These are phyloP conservation scores for Coturnix japonica DNA, from an alignment of 2,113 vertebrate species.

Conservation along the genomic window DNA sequence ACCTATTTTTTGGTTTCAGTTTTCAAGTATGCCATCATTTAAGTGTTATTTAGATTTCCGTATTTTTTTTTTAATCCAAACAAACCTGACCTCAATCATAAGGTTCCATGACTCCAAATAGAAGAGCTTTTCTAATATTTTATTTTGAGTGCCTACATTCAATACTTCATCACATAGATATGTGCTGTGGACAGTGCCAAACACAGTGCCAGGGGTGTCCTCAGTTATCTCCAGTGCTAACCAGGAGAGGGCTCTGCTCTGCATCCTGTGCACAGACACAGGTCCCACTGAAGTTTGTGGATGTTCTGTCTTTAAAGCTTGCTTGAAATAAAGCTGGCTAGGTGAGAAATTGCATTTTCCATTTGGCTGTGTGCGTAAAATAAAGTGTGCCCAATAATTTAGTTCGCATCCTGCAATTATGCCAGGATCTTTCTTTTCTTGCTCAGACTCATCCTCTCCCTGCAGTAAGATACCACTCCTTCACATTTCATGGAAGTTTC, in stretches of 20 bases:
- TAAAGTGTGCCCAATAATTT: not conserved
- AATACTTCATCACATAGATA: slow-evolving; percentile 49
- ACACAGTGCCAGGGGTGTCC: slow-evolving; percentile 44
- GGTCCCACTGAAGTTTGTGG: not conserved
- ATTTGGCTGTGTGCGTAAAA: not conserved
- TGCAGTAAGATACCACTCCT: not conserved
- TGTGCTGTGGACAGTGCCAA: slow-evolving; percentile 39
- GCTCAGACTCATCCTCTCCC: not conserved
- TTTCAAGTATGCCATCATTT: slow-evolving; percentile 33
- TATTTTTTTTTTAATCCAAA: slow-evolving; percentile 35
- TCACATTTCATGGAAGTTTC: not conserved
- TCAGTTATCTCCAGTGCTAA: slow-evolving; percentile 1
- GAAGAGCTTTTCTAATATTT: slow-evolving; percentile 56
- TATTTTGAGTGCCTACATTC: slow-evolving; percentile 32
- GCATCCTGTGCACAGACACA: not conserved
- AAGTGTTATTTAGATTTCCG: slow-evolving; percentile 15
- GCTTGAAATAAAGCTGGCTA: not conserved
- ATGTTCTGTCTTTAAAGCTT: not conserved
- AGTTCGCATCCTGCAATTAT: not conserved
- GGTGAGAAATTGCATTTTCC: not conserved
- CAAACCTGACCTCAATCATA: slow-evolving; percentile 59
- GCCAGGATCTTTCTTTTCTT: not conserved
- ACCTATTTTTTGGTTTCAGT: slow-evolving; percentile 43
- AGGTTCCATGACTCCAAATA: slow-evolving; percentile 34
- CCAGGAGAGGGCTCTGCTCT: slow-evolving; percentile 52